phyloP scores from a whole-genome alignment of 2,888 invertebrate species.

The Tetragonula carbonaria region DNA sequence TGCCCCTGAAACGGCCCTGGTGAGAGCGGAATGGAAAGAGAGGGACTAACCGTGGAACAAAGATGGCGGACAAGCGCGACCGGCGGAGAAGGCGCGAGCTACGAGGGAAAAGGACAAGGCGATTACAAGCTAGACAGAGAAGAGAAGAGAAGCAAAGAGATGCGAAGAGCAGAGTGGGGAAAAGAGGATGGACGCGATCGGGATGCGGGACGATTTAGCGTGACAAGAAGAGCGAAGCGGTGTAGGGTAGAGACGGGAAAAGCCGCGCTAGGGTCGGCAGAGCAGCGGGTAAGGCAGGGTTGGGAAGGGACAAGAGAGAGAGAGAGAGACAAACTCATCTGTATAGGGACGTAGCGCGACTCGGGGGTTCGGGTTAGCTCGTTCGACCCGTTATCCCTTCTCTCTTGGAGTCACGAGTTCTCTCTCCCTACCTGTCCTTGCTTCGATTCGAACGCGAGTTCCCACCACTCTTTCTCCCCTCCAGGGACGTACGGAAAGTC shows the following conservation, averaged over 20 bases:
- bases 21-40: conserved; percentile 56
- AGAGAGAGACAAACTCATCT: conserved; percentile 37
- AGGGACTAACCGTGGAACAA: conserved; percentile 55
- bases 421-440: conserved; percentile 76
- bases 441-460: conserved; percentile 74
- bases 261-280: neutral
- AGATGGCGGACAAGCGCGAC: conserved; percentile 59
- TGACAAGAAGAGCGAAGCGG: neutral
- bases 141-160: neutral
- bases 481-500: conserved; percentile 56
- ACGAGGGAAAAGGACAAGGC: conserved; percentile 54
- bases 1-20: conserved; percentile 69
- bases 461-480: conserved; percentile 48
- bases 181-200: conserved; percentile 36
- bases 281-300: conserved; percentile 4
- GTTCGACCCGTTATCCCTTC: conserved; percentile 84
- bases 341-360: conserved; percentile 63
- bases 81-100: conserved; percentile 47
- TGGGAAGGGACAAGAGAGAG: conserved; percentile 17
- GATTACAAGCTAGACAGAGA: conserved; percentile 34
- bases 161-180: conserved; percentile 2
- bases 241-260: neutral
- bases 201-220: conserved; percentile 38
- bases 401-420: conserved; percentile 67
- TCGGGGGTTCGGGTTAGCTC: conserved; percentile 82